Conservation (phyloP, 2,888 invertebrate genomes). For the Phortica okadai region DNA sequence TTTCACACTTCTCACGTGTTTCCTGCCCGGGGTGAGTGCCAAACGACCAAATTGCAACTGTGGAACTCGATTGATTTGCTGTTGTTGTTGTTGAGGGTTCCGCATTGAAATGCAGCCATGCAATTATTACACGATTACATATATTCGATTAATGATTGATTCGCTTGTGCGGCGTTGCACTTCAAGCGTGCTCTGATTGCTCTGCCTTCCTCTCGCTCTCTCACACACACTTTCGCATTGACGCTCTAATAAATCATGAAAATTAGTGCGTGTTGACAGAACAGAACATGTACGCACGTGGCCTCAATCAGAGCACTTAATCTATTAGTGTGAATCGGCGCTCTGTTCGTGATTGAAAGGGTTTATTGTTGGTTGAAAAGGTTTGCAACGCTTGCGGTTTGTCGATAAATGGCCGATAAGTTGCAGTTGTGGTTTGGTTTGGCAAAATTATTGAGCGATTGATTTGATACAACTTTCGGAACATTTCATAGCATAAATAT, state of each 20-base stretch:
- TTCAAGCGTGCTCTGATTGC: constrained; percentile 1
- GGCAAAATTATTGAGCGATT: background rate
- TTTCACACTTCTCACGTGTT: constrained; percentile 24
- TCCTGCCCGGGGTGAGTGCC: background rate
- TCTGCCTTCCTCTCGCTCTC: background rate
- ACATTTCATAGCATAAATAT: too few species aligned
- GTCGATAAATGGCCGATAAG: background rate
- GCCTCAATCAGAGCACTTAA: constrained; percentile 18
- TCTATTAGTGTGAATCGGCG: background rate
- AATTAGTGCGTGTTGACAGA: constrained; percentile 13
- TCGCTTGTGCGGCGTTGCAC: background rate
- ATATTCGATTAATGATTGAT: constrained; percentile 12
- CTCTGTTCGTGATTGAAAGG: background rate
- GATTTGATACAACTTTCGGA: background rate
- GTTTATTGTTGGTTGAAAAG: background rate
- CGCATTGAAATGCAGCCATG: constrained; percentile 8
- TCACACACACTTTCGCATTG: background rate
- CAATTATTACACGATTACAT: constrained; percentile 22
- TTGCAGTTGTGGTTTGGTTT: background rate
- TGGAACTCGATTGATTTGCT: background rate
- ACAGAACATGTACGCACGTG: constrained; percentile 1
- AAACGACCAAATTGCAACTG: background rate
- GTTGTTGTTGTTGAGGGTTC: background rate
- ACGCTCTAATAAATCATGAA: constrained; percentile 5
- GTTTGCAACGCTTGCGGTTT: constrained; percentile 9